Evolutionary conservation across 2,888 invertebrate genomes (phyloP).

Genomic region (Oscheius sp.): DNA sequence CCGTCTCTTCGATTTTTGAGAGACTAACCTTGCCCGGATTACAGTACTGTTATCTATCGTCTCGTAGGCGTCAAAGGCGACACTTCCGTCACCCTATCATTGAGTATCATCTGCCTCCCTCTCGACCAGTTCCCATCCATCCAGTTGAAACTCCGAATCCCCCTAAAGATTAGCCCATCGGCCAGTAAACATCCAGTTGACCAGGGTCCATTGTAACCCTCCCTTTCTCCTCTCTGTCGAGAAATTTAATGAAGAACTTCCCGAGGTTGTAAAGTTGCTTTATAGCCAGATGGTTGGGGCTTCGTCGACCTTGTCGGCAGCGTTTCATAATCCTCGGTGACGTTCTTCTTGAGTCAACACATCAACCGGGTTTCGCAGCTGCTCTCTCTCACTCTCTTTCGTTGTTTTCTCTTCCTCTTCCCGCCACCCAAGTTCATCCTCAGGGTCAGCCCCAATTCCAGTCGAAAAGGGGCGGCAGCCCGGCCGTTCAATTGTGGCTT

Average conservation of each 20-base stretch:
- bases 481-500: slow-evolving; percentile 27
- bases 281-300: neutral
- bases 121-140: neutral
- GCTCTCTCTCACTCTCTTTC: slow-evolving; percentile 24
- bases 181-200: neutral
- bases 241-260: neutral
- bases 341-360: slow-evolving; percentile 9
- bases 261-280: slow-evolving; percentile 1
- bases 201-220: neutral
- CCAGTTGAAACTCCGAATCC: no score
- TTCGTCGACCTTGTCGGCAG: neutral
- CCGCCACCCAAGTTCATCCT: slow-evolving; percentile 8
- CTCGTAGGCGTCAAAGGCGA: slow-evolving; percentile 6
- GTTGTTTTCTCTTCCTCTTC: neutral
- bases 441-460: slow-evolving; percentile 19
- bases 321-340: slow-evolving; percentile 22
- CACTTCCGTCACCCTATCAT: slow-evolving; percentile 2
- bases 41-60: slow-evolving; percentile 16
- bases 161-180: no score
- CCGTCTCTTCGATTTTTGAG: slow-evolving; percentile 12
- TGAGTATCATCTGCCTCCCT: neutral
- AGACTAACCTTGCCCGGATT: neutral
- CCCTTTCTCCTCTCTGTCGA: neutral
- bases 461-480: slow-evolving; percentile 15
- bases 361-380: slow-evolving; percentile 8